Evolutionary conservation across 2,888 invertebrate genomes (phyloP), one percentile per base, ranked within the genome.

Genomic region (Hemithea aestivaria): DNA sequence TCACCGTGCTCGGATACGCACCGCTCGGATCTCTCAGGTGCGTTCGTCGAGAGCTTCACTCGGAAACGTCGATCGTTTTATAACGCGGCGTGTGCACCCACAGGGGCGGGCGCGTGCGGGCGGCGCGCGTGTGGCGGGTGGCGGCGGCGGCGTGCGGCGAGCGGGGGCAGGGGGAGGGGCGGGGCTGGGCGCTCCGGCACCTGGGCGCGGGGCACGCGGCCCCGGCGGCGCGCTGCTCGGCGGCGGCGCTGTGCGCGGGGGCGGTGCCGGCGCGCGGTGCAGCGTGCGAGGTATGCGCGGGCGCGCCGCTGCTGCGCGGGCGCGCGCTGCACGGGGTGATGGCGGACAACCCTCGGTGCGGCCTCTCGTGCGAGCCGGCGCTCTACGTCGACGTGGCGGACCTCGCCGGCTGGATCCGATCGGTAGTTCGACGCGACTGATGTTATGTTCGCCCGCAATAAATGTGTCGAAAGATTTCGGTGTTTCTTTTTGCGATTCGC

Each of bases 21-120:
- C 60, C 58, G 6, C 75, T 66, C 45, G 73, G 83, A 83, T 79
- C 58, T 7, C 75, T 66, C 45, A 74, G 83, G 83, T 79, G 16
- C 50, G 43, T 20, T 11, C n/a, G n/a, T n/a, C n/a, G n/a, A n/a
- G n/a, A n/a, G n/a, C n/a, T n/a, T n/a, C n/a, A n/a, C n/a, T n/a
- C 16, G 3, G 16, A 16, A 2, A 16, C 3, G 45, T 57, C 49
- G 0, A 40, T 62, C 21, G 67, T n/a, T n/a, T n/a, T n/a, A n/a
- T n/a, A n/a, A n/a, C n/a, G n/a, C n/a, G n/a, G n/a, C n/a, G n/a
- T n/a, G n/a, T n/a, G n/a, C n/a, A n/a, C n/a, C n/a, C n/a, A n/a
- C n/a, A n/a, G n/a, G n/a, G n/a, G 62, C n/a, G 31, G 58, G 1
- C 55, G n/a, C n/a, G n/a, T 71, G 35, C 63, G 62, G 33, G 45